Base-by-base conservation (phyloP, 2,888 invertebrate species). In the Nebria brevicollis region DNA sequence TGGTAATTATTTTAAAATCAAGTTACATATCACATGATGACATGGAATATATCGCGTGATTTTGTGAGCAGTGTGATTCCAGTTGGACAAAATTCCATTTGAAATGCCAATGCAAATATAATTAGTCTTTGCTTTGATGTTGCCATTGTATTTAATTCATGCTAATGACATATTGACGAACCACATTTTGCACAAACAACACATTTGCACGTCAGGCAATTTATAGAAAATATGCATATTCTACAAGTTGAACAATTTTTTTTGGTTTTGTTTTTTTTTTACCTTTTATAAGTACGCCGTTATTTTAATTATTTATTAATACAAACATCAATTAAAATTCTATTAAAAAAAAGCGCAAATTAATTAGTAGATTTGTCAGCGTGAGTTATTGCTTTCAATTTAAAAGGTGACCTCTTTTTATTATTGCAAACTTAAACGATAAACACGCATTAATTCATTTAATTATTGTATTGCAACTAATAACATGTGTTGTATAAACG, bases 41-140 rank as follows among this genome's bases (percentile, higher is more conserved):
- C 6, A 43, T 43, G 7, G 43, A 43, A 43, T 43, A 43, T 43
- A 1, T 13, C 54, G 54, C 1, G 7, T 54, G 54, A 54, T 54
- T 54, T 54, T 54, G 54, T 54, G 13, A 54, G 54, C 54, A 13
- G 11, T 11, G 54, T 54, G 54, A 54, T 54, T 54, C 4, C 8
- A 54, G 54, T 54, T 13, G 54, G 54, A 54, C 6, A 13, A 54
- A 54, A 54, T 6, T 8, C 4, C 54, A 54, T 54, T 54, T 54
- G 54, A 54, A 54, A 54, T 54, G 42, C 77, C 77, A 77, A 77
- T 77, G 77, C 68, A 77, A 77, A 77, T 77, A 77, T 77, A 77
- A 77, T 77, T 77, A 77, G 77, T 34, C 66, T 43, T 77, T 68
- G 70, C 77, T 77, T 77, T 77, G 77, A 77, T 77, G 76, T 76